Percentiles rank a stretch among this genome's conserved stretches.
Conservation (phyloP, 2,113 vertebrate species). For the Hippocampus guttulatus region DNA sequence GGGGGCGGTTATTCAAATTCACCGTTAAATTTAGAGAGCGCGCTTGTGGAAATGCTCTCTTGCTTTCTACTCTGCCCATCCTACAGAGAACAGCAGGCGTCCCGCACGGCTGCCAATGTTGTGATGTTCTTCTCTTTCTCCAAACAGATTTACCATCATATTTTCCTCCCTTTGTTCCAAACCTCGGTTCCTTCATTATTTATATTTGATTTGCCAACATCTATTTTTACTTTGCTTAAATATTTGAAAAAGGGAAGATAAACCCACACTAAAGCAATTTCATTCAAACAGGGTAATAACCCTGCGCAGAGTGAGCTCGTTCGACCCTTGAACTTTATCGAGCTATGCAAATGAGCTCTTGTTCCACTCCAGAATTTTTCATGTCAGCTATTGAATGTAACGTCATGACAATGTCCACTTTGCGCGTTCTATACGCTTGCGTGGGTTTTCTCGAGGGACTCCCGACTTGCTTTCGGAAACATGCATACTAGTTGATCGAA, state of each 20-base stretch:
- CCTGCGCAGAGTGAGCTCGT: background rate
- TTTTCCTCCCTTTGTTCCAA: slow-evolving; percentile 3
- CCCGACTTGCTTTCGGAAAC: too few species aligned
- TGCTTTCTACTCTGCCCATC: slow-evolving; percentile 11
- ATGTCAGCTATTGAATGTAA: background rate
- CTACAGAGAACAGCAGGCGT: slow-evolving; percentile 28
- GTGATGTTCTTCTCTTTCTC: slow-evolving; percentile 4
- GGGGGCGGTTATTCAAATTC: slow-evolving; percentile 7
- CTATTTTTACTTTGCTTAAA: background rate
- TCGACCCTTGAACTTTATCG: background rate
- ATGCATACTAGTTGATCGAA: too few species aligned
- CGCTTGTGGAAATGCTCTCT: slow-evolving; percentile 7
- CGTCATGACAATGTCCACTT: background rate
- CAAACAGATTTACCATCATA: slow-evolving; percentile 1
- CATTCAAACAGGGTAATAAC: background rate
- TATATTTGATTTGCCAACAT: slow-evolving; percentile 8
- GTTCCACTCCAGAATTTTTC: background rate
- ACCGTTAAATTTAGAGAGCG: background rate
- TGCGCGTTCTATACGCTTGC: background rate
- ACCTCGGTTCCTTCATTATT: background rate
- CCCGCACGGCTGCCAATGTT: slow-evolving; percentile 4
- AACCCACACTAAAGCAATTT: background rate
- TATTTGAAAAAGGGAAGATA: background rate
- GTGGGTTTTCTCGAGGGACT: background rate
- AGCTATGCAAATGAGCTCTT: background rate